Evolutionary conservation across 2,888 invertebrate genomes (phyloP).

Genomic region (Chouioia cunea): DNA sequence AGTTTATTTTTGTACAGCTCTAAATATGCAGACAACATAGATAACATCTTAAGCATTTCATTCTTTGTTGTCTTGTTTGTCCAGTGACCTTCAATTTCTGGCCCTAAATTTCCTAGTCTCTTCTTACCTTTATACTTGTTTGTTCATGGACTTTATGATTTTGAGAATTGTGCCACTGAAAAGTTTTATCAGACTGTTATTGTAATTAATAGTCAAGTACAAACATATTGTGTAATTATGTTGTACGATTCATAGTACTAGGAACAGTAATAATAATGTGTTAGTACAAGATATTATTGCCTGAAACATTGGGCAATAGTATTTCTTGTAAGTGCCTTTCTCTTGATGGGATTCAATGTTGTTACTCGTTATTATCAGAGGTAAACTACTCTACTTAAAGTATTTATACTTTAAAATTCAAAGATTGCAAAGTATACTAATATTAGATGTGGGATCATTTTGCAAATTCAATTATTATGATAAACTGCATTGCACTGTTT

Average conservation of each 20-base stretch:
- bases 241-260: constrained; percentile 10
- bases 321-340: constrained; percentile 21
- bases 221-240: constrained; percentile 31
- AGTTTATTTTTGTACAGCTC: constrained; percentile 31
- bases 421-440: no score
- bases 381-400: constrained; percentile 28
- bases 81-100: constrained; percentile 39
- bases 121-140: constrained; percentile 39
- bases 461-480: no score
- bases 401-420: not conserved
- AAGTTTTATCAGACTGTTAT: constrained; percentile 16
- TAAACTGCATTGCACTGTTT: not conserved
- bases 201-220: constrained; percentile 14
- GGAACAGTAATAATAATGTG: constrained; percentile 21
- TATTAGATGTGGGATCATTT: no score
- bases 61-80: constrained; percentile 41
- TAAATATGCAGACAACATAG: constrained; percentile 40
- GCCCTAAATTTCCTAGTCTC: constrained; percentile 31
- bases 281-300: constrained; percentile 31
- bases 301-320: constrained; percentile 33
- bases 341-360: constrained; percentile 40
- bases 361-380: constrained; percentile 34
- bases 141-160: constrained; percentile 30
- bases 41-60: constrained; percentile 31
- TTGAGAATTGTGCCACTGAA: constrained; percentile 18